Evolutionary conservation across 2,888 invertebrate species (phyloP).

Genomic region (Bombylius major): DNA sequence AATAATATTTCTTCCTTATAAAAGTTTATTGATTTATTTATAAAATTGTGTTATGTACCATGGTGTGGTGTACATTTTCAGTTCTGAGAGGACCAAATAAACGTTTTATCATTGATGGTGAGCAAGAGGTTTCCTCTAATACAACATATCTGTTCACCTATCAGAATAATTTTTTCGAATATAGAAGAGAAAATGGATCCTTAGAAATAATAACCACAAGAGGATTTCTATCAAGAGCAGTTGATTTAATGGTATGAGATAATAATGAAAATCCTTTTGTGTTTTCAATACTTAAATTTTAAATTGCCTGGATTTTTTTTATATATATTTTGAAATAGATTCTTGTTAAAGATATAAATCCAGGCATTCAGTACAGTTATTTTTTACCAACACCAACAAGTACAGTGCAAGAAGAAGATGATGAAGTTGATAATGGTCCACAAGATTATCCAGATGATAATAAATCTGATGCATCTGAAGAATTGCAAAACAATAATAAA

Average conservation of each 20-base stretch:
- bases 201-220: conserved; percentile 19
- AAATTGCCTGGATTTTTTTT: neutral
- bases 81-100: conserved; percentile 66
- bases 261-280: neutral
- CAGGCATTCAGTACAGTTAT: conserved; percentile 78
- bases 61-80: conserved; percentile 26
- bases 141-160: conserved; percentile 49
- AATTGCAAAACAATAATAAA: neutral
- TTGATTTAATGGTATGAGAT: conserved; percentile 23
- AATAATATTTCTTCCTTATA: neutral
- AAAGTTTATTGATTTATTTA: no score
- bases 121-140: conserved; percentile 58
- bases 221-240: conserved; percentile 24
- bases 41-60: neutral
- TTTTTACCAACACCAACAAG: conserved; percentile 50
- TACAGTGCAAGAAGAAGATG: conserved; percentile 29
- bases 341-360: conserved; percentile 66
- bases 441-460: conserved; percentile 21
- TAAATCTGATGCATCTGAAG: neutral
- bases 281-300: neutral
- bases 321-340: conserved; percentile 41
- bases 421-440: conserved; percentile 18
- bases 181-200: conserved; percentile 43
- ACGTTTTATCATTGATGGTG: conserved; percentile 68
- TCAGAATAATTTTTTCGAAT: conserved; percentile 65